These are phyloP conservation scores for Micrastur ruficollis DNA, from an alignment of 2,797 vertebrate species.

Conservation along the genomic window DNA sequence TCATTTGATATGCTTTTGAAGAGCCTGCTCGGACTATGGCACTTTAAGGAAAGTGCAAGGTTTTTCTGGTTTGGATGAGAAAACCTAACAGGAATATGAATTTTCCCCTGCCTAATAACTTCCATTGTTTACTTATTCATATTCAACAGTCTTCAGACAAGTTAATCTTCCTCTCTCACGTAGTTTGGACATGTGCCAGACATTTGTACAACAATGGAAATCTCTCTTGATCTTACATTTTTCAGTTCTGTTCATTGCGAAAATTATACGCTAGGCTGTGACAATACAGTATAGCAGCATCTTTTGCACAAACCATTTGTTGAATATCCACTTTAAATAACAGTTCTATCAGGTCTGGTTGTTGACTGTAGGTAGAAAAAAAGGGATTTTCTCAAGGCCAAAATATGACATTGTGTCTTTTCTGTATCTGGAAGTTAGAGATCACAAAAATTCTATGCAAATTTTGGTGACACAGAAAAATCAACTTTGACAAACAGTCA, in stretches of 20 bases:
- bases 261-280: background rate
- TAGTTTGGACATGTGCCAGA: background rate
- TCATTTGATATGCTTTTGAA: conserved; percentile 21
- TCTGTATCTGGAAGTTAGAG: background rate
- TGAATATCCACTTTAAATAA: background rate
- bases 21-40: background rate
- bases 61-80: background rate
- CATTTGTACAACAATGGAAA: background rate
- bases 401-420: background rate
- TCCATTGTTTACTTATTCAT: background rate
- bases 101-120: background rate
- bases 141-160: background rate
- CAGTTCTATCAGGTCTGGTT: background rate
- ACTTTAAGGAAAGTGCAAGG: background rate
- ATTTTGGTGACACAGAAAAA: background rate
- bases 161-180: background rate
- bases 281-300: background rate
- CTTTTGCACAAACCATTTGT: background rate
- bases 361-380: background rate
- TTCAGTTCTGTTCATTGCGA: background rate
- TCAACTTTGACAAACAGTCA: background rate
- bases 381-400: background rate
- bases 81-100: background rate
- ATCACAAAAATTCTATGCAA: background rate
- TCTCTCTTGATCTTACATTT: background rate